phyloP scores from a whole-genome alignment of 2,797 vertebrate genomes.

The Ctenopoma multispine region DNA sequence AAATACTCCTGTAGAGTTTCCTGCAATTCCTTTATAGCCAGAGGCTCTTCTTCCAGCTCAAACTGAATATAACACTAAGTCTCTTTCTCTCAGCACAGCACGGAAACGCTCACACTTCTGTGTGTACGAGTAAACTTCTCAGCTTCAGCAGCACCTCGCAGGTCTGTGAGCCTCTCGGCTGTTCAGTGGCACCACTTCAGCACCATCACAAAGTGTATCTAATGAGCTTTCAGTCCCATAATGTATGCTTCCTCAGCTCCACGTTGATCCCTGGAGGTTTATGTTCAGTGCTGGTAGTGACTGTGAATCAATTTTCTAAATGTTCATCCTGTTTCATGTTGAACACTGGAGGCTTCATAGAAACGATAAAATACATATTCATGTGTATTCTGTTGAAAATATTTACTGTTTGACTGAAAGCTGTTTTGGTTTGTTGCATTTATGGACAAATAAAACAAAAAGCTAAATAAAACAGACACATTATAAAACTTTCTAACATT shows the following conservation, averaged over 20 bases:
- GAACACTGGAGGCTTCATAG: too few relatives aligned
- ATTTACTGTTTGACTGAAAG: too few relatives aligned
- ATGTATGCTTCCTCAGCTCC: background rate
- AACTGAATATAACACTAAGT: slow-evolving; percentile 30
- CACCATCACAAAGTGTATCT: background rate
- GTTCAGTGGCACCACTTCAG: background rate
- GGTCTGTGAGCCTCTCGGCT: too few relatives aligned
- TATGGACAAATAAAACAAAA: too few relatives aligned
- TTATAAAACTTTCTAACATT: too few relatives aligned
- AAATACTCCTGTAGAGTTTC: background rate
- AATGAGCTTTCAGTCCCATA: background rate
- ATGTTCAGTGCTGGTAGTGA: background rate
- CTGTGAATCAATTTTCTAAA: background rate
- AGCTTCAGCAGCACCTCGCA: too few relatives aligned
- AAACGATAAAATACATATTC: background rate
- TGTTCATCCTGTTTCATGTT: too few relatives aligned
- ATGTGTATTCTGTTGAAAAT: background rate
- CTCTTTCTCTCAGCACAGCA: background rate
- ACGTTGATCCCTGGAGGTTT: background rate
- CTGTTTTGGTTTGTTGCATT: too few relatives aligned
- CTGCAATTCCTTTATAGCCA: background rate
- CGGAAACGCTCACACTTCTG: background rate
- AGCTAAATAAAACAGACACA: too few relatives aligned
- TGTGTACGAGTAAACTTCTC: too few relatives aligned
- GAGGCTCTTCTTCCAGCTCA: slow-evolving; percentile 3